Evolutionary conservation across 1,140 invertebrate genomes (phyloP), one percentile per base, ranked within the genome.

Genomic region (Lepidurus packardi): DNA sequence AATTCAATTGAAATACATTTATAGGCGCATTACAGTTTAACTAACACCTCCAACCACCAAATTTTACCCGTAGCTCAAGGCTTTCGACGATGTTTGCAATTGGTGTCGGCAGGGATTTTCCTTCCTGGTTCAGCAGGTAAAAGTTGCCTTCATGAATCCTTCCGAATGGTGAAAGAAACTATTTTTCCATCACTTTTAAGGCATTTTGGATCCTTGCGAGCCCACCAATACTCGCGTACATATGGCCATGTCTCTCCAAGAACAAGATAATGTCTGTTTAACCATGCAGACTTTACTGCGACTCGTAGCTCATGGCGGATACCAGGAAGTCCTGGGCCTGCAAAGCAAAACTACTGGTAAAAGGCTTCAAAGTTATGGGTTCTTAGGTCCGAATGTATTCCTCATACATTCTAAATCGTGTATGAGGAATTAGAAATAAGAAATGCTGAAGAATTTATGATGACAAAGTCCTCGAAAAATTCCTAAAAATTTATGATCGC

Each of bases 31-130:
- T 95, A 97, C 87, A 92, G 95, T 73, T 95, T 98, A 79, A 96
- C 98, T 92, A 97, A 97, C 85, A 98, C 98, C 86, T 95, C 95
- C 0, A 92, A 91, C 75, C 86, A 96, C 45, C 95, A 97, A 86
- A 95, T 96, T 1, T 85, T 99, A 74, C 92, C 96, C 1, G 92
- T 99, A 77, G 96, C 96, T 83, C 88, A 92, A 76, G 97, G 97
- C 0, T 96, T 95, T 82, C 90, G 90, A 80, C 88, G 96, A 81
- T 91, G 93, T 73, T 89, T 99, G 74, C 95, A 98, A 82, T 87
- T 99, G 21, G 86, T 99, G 34, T 89, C 95, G 7, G 93, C 94
- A n/a, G 97, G 97, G 5, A 87, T 99, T 65, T 98, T 99, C 84
- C 87, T 98, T 53, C 97, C 96, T 13, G 96, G 96, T 73, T 97